These are phyloP conservation scores for Cyprinodon variegatus DNA, from an alignment of 2,113 vertebrate species.

Conservation along the genomic window DNA sequence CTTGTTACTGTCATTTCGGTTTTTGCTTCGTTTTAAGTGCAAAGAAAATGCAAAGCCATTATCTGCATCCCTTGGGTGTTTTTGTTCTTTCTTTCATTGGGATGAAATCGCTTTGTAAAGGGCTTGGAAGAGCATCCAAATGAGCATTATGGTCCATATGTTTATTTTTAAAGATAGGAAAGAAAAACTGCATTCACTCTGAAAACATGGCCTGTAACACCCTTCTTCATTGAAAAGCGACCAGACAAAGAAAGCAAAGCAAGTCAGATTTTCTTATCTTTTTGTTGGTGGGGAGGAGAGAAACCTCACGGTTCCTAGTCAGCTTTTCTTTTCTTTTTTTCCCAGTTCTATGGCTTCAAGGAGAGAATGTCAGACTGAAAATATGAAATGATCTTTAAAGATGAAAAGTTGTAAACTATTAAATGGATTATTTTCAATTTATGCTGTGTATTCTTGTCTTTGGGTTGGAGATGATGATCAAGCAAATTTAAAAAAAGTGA, in stretches of 20 bases:
- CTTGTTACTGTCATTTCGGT: constrained; percentile 45
- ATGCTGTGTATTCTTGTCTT: constrained; percentile 98
- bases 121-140: constrained; percentile 62
- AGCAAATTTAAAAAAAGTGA: constrained; percentile 87
- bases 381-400: constrained; percentile 70
- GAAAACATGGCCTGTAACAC: constrained; percentile 55
- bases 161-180: constrained; percentile 46
- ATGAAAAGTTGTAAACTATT: constrained; percentile 90
- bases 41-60: constrained; percentile 50
- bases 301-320: constrained; percentile 46
- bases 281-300: constrained; percentile 26
- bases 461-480: constrained; percentile 95
- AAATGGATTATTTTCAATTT: constrained; percentile 96
- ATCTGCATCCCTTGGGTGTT: constrained; percentile 46
- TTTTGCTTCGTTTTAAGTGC: constrained; percentile 30
- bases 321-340: constrained; percentile 41
- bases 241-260: constrained; percentile 40
- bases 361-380: constrained; percentile 79
- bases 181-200: constrained; percentile 56
- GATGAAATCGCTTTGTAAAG: constrained; percentile 56
- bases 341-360: constrained; percentile 68
- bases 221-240: constrained; percentile 13
- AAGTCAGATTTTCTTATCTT: not conserved
- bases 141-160: constrained; percentile 47
- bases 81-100: constrained; percentile 31